phyloP scores from a whole-genome alignment of 2,113 vertebrate genomes.

The Picathartes gymnocephalus region DNA sequence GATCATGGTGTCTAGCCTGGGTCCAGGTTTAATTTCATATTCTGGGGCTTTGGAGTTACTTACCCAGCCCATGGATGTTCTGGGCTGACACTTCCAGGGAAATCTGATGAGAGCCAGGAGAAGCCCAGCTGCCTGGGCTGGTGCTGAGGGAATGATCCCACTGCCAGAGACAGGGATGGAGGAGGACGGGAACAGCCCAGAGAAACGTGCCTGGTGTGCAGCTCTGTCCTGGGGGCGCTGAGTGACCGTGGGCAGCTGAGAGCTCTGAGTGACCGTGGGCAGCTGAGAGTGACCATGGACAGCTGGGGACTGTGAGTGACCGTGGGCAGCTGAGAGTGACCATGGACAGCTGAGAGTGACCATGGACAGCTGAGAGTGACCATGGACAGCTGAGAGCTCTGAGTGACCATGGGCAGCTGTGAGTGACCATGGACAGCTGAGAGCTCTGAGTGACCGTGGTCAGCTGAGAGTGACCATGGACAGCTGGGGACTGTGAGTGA shows the following conservation, averaged over 20 bases:
- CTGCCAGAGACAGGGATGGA: rapidly evolving
- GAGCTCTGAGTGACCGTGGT: no score
- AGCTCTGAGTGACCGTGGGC: no score
- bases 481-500: not conserved
- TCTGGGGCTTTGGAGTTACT: not conserved
- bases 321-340: not conserved
- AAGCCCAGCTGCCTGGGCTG: rapidly evolving
- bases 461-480: no score
- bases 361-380: no score
- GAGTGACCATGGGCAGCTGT: no score
- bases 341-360: no score
- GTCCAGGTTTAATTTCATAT: rapidly evolving
- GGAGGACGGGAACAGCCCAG: not conserved
- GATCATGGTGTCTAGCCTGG: rapidly evolving
- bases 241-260: not conserved
- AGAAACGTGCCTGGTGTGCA: rapidly evolving
- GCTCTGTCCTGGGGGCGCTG: not conserved
- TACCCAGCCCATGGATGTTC: rapidly evolving
- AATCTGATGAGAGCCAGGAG: rapidly evolving
- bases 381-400: no score
- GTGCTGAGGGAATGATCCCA: not conserved
- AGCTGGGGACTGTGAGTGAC: rapidly evolving
- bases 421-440: not conserved
- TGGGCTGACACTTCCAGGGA: rapidly evolving
- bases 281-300: not conserved